Base-by-base conservation (phyloP, 2,888 invertebrate species). In the Imbricaverruca yamaguchii region DNA sequence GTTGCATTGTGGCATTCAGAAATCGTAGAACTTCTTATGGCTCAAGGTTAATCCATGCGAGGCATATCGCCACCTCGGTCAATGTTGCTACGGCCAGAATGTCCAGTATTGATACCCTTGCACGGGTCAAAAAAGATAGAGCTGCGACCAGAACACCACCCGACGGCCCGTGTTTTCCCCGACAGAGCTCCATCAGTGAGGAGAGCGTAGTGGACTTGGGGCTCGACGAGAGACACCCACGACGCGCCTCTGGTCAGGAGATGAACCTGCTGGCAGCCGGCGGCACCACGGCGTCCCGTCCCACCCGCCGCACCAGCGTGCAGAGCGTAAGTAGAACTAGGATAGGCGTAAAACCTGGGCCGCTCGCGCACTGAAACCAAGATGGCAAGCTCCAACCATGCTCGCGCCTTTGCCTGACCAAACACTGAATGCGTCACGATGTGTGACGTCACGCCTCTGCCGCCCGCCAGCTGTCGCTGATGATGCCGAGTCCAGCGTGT, bases 251-350 rank as follows among this genome's bases (percentile, higher is more conserved):
- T 6, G 7, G 3, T 3, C 69, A 39, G 13, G 23, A 23, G 69
- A 13, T 39, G 1, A 39, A 12, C 13, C 13, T 39, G 15, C 39
- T 15, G 15, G 69, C 39, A 7, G 39, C 69, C 69, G 69, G 86
- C 92, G 94, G 80, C 90, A 98, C 13, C 92, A 98, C 84, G 94
- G 97, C 0, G 98, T 98, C 89, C 90, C 91, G 82, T 92, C 93
- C 81, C 96, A 94, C 88, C 88, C 93, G 83, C 89, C 91, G 18
- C 89, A 91, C 85, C 91, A 92, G 86, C 91, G 91, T 86, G 91
- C 69, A 69, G 69, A 69, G 69, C 25, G 69, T n/a, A n/a, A n/a
- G n/a, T n/a, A n/a, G n/a, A n/a, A n/a, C n/a, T n/a, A n/a, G n/a
- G n/a, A n/a, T n/a, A n/a, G n/a, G n/a, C n/a, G 39, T 39, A 39